Percentiles rank a stretch among this genome's conserved stretches.
These are phyloP conservation scores for Coenonympha arcania DNA, from an alignment of 2,888 invertebrate species.

Conservation along the genomic window DNA sequence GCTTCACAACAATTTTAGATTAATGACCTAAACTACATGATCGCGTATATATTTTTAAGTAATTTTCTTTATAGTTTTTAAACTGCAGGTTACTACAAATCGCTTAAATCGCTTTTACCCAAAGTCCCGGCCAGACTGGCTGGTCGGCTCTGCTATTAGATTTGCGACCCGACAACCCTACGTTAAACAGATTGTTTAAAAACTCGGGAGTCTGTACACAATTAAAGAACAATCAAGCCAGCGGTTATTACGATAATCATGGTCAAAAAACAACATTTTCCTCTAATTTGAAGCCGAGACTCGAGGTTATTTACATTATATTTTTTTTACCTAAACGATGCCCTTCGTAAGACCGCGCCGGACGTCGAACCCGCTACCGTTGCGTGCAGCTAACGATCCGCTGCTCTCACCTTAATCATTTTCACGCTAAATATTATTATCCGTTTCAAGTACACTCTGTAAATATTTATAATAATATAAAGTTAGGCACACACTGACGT, in stretches of 20 bases:
- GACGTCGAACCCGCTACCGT: constrained; percentile 46
- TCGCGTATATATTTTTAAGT: too few relatives aligned
- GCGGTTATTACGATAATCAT: not conserved
- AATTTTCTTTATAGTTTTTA: not conserved
- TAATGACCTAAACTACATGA: too few relatives aligned
- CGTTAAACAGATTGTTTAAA: not conserved
- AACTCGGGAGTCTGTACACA: not conserved
- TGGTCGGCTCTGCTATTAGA: too few relatives aligned
- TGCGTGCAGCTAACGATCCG: constrained; percentile 47
- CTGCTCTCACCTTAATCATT: constrained; percentile 49
- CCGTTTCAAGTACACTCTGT: constrained; percentile 33
- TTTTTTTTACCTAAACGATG: constrained; percentile 30
- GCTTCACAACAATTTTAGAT: too few relatives aligned
- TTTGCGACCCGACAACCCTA: too few relatives aligned
- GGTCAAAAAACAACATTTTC: constrained; percentile 11
- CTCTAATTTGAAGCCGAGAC: constrained; percentile 27
- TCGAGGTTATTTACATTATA: constrained; percentile 34
- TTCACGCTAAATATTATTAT: constrained; percentile 54
- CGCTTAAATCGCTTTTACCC: not conserved
- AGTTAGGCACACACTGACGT: not conserved
- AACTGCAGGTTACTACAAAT: too few relatives aligned
- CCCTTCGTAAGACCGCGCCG: constrained; percentile 42
- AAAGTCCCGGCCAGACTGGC: too few relatives aligned
- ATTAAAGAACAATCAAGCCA: not conserved
- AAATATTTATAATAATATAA: constrained; percentile 19